Evolutionary conservation across 2,888 invertebrate species (phyloP), one percentile per base, ranked within the genome.

Genomic region (Portevinia maculata): DNA sequence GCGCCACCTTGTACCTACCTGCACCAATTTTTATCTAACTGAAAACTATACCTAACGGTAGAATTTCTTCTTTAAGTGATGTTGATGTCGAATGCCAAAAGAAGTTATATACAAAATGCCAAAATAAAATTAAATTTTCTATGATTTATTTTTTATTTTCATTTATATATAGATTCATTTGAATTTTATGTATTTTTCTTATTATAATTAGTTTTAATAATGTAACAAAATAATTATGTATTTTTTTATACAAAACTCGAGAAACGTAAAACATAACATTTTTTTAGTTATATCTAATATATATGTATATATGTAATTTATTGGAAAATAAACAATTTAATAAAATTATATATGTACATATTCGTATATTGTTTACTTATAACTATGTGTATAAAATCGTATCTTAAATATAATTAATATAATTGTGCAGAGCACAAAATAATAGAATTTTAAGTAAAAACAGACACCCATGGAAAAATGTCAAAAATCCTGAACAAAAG

Each of bases 91-190:
- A n/a, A 4, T 37, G n/a, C n/a, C n/a, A n/a, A 37, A n/a, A n/a
- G 9, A 37, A 24, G 24, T 6, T n/a, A 65, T n/a, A n/a, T n/a
- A n/a, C 28, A 21, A n/a, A 19, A 41, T 1, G 24, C 3, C 6
- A 24, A 48, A 6, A 2, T 50, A 39, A 60, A 69, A 39, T 69
- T 60, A 69, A 76, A 76, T 76, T 76, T 39, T n/a, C n/a, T n/a
- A n/a, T n/a, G n/a, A 21, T 76, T 69, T 60, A 76, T 74, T 60
- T 53, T 76, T 46, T 70, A 59, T 69, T 59, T 69, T 60, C 48
- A 15, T 65, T 64, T 65, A 74, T 60, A 55, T 53, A 30, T 76
- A 76, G n/a, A n/a, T n/a, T n/a, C 69, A 69, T 53, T 76, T 76
- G 15, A 60, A 17, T 46, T 69, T 75, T 19, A 41, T 52, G 50